Evolutionary conservation across 2,113 vertebrate genomes (phyloP).

Genomic region (Apeltes quadracus): DNA sequence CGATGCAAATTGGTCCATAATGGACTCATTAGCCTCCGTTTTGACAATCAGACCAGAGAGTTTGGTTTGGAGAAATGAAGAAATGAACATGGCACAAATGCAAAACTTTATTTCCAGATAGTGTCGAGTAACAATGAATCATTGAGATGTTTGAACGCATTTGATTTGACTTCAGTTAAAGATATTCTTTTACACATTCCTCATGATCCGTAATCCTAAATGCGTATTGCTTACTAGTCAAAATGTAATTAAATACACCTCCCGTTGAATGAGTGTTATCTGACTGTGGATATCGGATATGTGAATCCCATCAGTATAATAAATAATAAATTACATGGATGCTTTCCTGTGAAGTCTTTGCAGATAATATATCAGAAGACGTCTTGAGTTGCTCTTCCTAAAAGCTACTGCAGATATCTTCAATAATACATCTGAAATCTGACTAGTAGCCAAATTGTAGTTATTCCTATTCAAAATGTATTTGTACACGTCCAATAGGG

Average conservation of each 20-base stretch:
- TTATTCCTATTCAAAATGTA: too few relatives aligned
- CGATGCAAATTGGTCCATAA: neutral
- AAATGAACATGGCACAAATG: neutral
- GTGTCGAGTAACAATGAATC: too few relatives aligned
- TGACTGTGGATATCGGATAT: neutral
- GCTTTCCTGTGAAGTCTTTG: neutral
- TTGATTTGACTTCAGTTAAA: neutral
- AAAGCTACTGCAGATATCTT: neutral
- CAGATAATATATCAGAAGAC: neutral
- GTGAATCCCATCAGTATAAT: neutral
- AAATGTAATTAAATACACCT: neutral
- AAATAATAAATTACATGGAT: neutral
- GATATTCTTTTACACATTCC: neutral
- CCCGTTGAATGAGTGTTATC: neutral
- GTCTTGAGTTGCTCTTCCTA: neutral
- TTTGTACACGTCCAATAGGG: neutral
- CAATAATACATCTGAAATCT: neutral
- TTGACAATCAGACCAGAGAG: conserved; percentile 5
- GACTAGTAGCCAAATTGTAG: neutral
- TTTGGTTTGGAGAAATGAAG: neutral
- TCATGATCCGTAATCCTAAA: neutral
- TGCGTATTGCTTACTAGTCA: neutral
- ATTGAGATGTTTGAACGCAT: neutral
- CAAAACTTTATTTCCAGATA: neutral
- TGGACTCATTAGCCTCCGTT: conserved; percentile 8